Conservation (phyloP, 2,113 vertebrate species). For the Passer domesticus region DNA sequence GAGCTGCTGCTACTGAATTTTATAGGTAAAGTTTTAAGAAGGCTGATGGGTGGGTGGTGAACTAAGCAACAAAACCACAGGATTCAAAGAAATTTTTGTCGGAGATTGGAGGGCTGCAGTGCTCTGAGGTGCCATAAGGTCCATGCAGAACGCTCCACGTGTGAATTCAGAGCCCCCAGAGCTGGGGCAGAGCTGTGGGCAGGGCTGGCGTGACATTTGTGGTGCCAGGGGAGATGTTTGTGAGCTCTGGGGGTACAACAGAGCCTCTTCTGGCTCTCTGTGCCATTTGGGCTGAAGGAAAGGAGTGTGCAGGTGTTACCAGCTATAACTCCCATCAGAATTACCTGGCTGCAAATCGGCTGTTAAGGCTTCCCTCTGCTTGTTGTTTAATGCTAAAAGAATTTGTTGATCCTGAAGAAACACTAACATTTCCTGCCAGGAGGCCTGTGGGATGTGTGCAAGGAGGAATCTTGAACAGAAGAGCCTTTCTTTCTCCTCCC, state of each 20-base stretch:
- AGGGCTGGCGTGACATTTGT: fast-evolving
- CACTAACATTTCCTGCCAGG: background rate
- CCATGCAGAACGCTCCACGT: fast-evolving
- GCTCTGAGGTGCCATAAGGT: fast-evolving
- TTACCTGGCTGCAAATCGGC: too few species aligned
- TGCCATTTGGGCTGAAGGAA: background rate
- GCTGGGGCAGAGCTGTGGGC: background rate
- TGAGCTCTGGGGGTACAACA: background rate
- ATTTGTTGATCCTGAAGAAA: background rate
- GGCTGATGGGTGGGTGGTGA: background rate
- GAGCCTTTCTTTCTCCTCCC: background rate
- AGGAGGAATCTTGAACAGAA: background rate
- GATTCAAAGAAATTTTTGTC: background rate
- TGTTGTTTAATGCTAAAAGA: background rate
- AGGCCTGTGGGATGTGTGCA: background rate
- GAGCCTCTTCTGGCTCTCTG: background rate
- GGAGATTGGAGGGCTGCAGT: background rate
- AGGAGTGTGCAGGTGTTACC: background rate
- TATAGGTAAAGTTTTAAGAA: background rate
- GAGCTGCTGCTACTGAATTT: background rate
- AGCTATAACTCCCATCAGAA: background rate
- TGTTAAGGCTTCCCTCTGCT: background rate
- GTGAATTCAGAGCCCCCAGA: background rate
- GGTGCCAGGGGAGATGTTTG: background rate
- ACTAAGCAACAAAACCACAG: background rate